Conservation (phyloP, 2,113 vertebrate genomes). For the Fulica atra region DNA sequence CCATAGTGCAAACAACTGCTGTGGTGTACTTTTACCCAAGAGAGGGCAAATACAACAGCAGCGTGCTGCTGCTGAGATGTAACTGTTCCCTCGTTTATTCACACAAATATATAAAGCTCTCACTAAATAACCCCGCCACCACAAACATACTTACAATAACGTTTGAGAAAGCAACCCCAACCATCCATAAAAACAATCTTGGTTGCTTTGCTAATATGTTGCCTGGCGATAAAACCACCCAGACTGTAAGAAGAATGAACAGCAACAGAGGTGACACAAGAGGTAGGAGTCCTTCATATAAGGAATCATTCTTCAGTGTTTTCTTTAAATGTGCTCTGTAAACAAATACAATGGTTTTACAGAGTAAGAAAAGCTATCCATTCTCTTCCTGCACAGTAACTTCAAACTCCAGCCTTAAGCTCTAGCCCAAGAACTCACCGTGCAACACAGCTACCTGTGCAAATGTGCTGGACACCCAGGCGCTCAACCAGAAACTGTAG, state of each 20-base stretch:
- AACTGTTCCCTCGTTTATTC: background rate
- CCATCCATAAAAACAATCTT: slow-evolving; percentile 65
- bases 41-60: background rate
- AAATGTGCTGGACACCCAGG: background rate
- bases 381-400: background rate
- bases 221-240: slow-evolving; percentile 56
- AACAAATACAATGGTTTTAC: slow-evolving; percentile 29
- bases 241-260: slow-evolving; percentile 55
- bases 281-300: slow-evolving; percentile 66
- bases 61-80: background rate
- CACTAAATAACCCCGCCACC: background rate
- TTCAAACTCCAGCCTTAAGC: background rate
- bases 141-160: slow-evolving; percentile 58
- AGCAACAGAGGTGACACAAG: slow-evolving; percentile 62
- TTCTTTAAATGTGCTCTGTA: slow-evolving; percentile 61
- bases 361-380: background rate
- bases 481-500: background rate
- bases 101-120: background rate
- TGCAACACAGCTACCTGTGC: background rate
- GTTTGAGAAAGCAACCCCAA: slow-evolving; percentile 62
- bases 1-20: background rate
- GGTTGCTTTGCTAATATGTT: slow-evolving; percentile 52
- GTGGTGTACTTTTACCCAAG: background rate
- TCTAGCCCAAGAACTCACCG: background rate
- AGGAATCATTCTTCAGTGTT: slow-evolving; percentile 51